Evolutionary conservation across 1,140 invertebrate species (phyloP), one percentile per base, ranked within the genome.

Genomic region (Samia ricini): DNA sequence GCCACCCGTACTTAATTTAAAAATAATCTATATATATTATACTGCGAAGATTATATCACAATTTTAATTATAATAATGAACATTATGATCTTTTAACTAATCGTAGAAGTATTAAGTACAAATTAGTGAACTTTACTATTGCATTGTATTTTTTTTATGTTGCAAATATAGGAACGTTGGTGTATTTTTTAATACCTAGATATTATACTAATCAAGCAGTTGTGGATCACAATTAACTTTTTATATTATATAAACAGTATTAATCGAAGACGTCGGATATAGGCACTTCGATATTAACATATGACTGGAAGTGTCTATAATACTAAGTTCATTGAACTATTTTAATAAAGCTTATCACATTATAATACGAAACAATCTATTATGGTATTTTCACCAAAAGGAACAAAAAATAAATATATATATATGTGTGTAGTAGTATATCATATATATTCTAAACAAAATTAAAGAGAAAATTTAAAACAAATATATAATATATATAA

Each of bases 261-360:
- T n/a, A 55, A 12, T 66, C 69, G 52, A 42, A 42, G 52, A 55
- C n/a, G 52, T 21, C 22, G 8, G 21, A 23, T 55, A 55, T n/a
- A 24, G n/a, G 52, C 24, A 55, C 21, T 55, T 55, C 24, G 21
- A 55, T 75, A 71, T 79, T 88, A 82, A 85, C 79, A 84, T 88
- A 89, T 88, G 87, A 89, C 87, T 89, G 82, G 82, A 88, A 88
- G 85, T 89, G 85, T 88, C 87, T 88, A 90, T 77, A 77, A 86
- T 82, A 82, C 79, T 68, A 88, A 88, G 71, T 84, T 82, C 71
- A 79, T 81, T 79, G 73, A 80, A 60, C 51, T 22, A 77, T 66
- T 80, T 77, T 77, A 67, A 76, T 77, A 42, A 83, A 72, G 71
- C 82, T 68, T 88, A 88, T 88, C 85, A 89, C 85, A 88, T 78